Percentiles rank a stretch among this genome's conserved stretches.
Evolutionary conservation across 2,888 invertebrate genomes (phyloP).

Genomic region (Euplexia lucipara): DNA sequence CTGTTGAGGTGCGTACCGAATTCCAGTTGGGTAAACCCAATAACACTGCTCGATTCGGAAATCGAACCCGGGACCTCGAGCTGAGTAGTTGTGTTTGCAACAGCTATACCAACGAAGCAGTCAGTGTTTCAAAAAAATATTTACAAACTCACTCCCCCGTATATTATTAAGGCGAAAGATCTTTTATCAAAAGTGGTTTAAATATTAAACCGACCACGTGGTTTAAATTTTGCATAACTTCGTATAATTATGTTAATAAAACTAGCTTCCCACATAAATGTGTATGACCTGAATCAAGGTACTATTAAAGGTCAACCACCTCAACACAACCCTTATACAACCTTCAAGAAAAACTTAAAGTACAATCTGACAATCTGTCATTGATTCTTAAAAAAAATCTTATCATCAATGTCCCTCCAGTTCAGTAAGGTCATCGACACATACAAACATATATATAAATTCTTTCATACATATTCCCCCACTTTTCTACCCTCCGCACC

Average conservation of each 20-base stretch:
- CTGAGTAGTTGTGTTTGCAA: too few species aligned
- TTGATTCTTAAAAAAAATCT: constrained; percentile 28
- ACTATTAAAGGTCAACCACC: constrained; percentile 37
- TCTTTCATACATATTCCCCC: constrained; percentile 57
- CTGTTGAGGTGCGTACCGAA: too few species aligned
- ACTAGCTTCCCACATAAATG: not conserved
- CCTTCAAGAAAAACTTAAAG: not conserved
- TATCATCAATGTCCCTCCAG: constrained; percentile 51
- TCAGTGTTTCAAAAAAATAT: too few species aligned
- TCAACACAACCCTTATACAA: constrained; percentile 12
- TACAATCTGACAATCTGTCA: constrained; percentile 24
- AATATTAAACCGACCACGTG: not conserved
- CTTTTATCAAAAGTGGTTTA: not conserved
- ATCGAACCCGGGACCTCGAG: too few species aligned
- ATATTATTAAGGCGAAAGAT: not conserved
- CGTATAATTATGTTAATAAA: constrained; percentile 1
- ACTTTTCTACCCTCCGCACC: constrained; percentile 62
- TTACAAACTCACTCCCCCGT: too few species aligned
- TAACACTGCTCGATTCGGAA: too few species aligned
- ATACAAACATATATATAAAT: constrained; percentile 59
- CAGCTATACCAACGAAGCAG: too few species aligned
- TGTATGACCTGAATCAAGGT: constrained; percentile 42
- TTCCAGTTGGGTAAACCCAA: too few species aligned
- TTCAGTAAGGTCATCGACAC: constrained; percentile 61
- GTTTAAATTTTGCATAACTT: constrained; percentile 21